Evolutionary conservation across 1,140 invertebrate species (phyloP), one percentile per base, ranked within the genome.

Genomic region (Aphaenogaster floridana): DNA sequence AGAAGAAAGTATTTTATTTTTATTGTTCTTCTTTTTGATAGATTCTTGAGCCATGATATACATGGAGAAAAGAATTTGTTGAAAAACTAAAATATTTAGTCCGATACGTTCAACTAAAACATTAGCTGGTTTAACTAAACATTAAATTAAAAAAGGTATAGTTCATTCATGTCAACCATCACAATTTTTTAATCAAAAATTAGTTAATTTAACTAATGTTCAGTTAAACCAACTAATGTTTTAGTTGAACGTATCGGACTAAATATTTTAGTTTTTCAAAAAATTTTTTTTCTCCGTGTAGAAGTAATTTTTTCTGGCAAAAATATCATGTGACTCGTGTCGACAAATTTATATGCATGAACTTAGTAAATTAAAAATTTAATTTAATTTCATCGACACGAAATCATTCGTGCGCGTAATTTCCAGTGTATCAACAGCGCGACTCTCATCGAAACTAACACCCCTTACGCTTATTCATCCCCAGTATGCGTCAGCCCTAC

Each of bases 401-500:
- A 2, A 28, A 0, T 39, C 8, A n/a, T n/a, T 34, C 6, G 64
- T 21, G 34, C 5, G 45, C 34, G 61, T 64, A 80, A 89, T 74
- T 84, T 84, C 69, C 77, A 13, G 48, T 69, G 34, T 89, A 69
- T 80, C 71, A 79, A 74, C 36, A 66, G 52, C 11, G 45, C 21
- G 84, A 77, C 28, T 89, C 21, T 91, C 61, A 4, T 74, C 66
- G n/a, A 8, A 57, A 9, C 34, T 13, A 28, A 72, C 28, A 28
- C 71, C 76, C 81, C 64, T 86, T 50, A 45, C 54, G 87, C 89
- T 91, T 91, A 89, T 85, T 91, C 88, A 89, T 76, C 66, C 59
- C 15, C 17, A 34, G 69, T 64, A 36, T 86, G 86, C 76, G 89
- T 91, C 86, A 90, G 39, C 64, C 79, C 66, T 86, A 77, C 59